phyloP scores from a whole-genome alignment of 2,797 vertebrate genomes.

The Hapalemur alaotrensis region DNA sequence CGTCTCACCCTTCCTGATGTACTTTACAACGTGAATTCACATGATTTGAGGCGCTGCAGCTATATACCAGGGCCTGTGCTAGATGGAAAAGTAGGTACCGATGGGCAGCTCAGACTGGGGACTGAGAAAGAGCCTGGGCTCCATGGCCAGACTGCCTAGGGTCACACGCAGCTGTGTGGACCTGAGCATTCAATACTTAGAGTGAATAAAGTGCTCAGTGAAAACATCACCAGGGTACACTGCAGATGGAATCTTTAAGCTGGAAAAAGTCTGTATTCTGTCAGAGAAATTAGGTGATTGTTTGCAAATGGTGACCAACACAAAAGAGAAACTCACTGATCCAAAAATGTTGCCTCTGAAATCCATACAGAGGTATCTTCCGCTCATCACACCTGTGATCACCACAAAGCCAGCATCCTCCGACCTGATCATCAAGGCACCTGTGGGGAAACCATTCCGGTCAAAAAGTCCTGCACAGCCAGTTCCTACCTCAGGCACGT shows the following conservation, averaged over 20 bases:
- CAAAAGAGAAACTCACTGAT: slow-evolving; percentile 88
- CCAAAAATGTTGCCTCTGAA: slow-evolving; percentile 85
- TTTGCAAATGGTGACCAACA: background rate
- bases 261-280: background rate
- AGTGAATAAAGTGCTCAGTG: background rate
- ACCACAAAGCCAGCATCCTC: slow-evolving; percentile 86
- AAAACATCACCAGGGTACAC: background rate
- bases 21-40: background rate
- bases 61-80: background rate
- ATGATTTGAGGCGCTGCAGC: too few relatives aligned
- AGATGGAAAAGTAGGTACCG: background rate
- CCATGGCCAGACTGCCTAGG: background rate
- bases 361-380: slow-evolving; percentile 90
- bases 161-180: background rate
- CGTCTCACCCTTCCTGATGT: background rate
- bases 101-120: background rate
- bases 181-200: background rate
- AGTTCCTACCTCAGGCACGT: background rate
- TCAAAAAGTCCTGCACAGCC: background rate
- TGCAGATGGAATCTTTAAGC: background rate
- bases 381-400: slow-evolving; percentile 89
- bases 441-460: slow-evolving; percentile 74
- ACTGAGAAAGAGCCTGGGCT: background rate
- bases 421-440: slow-evolving; percentile 86
- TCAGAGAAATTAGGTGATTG: background rate